Percentiles rank a stretch among this genome's conserved stretches.
Conservation (phyloP, 2,113 vertebrate species). For the Tyrannus savana region DNA sequence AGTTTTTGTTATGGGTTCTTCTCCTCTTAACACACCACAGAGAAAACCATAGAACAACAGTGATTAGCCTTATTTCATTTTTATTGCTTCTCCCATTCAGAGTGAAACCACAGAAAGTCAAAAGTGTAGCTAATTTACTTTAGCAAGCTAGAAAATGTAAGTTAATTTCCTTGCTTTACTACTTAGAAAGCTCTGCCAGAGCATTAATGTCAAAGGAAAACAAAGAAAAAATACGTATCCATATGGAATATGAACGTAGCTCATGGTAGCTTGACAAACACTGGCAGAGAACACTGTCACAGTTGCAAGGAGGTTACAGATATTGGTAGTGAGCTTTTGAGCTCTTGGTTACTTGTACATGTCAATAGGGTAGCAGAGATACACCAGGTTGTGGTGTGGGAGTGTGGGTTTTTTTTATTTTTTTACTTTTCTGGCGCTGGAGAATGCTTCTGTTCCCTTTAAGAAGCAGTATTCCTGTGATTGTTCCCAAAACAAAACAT, state of each 20-base stretch:
- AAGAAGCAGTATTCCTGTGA: neutral
- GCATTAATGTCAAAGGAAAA: constrained; percentile 57
- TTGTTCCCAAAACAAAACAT: neutral
- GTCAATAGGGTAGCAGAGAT: neutral
- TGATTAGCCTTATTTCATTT: constrained; percentile 77
- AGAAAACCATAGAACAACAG: constrained; percentile 67
- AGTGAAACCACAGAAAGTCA: constrained; percentile 68
- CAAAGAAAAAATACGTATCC: neutral
- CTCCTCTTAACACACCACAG: constrained; percentile 53
- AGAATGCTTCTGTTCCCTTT: neutral
- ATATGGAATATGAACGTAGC: constrained; percentile 31
- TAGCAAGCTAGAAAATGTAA: constrained; percentile 67
- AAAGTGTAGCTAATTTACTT: constrained; percentile 74
- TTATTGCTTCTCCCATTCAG: constrained; percentile 70
- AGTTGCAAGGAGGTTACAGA: neutral
- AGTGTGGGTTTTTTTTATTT: neutral
- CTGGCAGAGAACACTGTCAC: neutral
- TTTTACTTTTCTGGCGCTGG: neutral
- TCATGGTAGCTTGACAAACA: constrained; percentile 1
- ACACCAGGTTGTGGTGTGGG: neutral
- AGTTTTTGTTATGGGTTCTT: constrained; percentile 67
- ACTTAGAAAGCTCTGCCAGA: constrained; percentile 55
- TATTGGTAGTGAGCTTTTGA: neutral
- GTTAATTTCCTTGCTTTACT: constrained; percentile 69
- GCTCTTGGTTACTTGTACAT: neutral